Evolutionary conservation across 35 echinoderm and acorn worm genomes (phyloP), one percentile per base, ranked within the genome.

Genomic region (Diadema setosum): DNA sequence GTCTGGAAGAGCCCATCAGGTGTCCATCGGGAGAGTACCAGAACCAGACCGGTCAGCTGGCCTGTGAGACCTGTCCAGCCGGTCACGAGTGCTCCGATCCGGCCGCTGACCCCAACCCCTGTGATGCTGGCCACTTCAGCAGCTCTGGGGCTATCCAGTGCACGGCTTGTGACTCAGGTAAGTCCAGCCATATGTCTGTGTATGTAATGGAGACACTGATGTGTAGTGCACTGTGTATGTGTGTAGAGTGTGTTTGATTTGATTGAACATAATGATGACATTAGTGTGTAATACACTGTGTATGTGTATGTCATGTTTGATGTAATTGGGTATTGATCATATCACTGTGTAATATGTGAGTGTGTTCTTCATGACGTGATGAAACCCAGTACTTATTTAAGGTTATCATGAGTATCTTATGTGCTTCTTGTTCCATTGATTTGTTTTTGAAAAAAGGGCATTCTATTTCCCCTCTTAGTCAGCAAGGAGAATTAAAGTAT

Each of bases 111-210:
- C 86, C 92, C 25, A 56, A 84, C 3, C 36, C 65, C 14, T 97
- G 94, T 36, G 27, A 20, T 2, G 65, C 90, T 25, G 95, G 95
- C 17, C 85, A 86, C 45, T 97, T 83, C 26, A 97, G 95, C 45
- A 81, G 23, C 30, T 81, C 27, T 14, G 78, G 83, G 36, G 65
- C 95, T 42, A 86, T 27, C 1, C 45, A 25, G 11, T 97, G 95
- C 63, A 84, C 91, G 11, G 29, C 81, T 11, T 97, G 95, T 87
- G 56, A 48, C 24, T 12, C 52, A 93, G 95, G 95, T 95, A 81
- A 58, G 44, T 17, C 58, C 23, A 86, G 29, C 30, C 12, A 75
- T 14, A n/a, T n/a, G n/a, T n/a, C n/a, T n/a, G n/a, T n/a, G n/a
- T n/a, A n/a, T n/a, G n/a, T n/a, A n/a, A n/a, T 18, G 16, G 26